Percentiles rank a stretch among this genome's conserved stretches.
Evolutionary conservation across 1,140 invertebrate genomes (phyloP).

Genomic region (Drosophila repleta): DNA sequence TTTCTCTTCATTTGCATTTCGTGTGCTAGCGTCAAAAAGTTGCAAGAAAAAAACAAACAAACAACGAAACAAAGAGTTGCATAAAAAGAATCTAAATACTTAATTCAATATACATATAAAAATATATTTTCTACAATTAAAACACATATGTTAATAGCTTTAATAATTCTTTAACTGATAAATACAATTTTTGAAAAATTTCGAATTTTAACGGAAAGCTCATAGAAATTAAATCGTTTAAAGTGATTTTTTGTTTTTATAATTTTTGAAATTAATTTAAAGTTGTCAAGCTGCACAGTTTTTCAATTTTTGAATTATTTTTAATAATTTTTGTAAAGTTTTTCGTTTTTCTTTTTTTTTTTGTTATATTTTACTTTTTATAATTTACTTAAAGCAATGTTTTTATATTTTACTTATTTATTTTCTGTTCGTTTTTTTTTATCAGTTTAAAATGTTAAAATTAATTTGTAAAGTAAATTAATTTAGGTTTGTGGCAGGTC

Average conservation of each 20-base stretch:
- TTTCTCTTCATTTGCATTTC: slow-evolving; percentile 11
- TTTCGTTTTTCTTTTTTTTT: slow-evolving; percentile 28
- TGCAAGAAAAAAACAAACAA: slow-evolving; percentile 57
- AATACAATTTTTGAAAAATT: slow-evolving; percentile 57
- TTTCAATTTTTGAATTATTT: slow-evolving; percentile 67
- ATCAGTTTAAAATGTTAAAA: slow-evolving; percentile 67
- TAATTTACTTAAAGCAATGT: slow-evolving; percentile 76
- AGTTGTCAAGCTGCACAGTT: slow-evolving; percentile 58
- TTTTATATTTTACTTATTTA: slow-evolving; percentile 43
- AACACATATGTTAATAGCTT: slow-evolving; percentile 38
- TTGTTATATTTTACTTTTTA: slow-evolving; percentile 14
- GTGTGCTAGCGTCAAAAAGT: slow-evolving; percentile 65
- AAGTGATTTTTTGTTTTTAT: slow-evolving; percentile 23
- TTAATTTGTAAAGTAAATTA: slow-evolving; percentile 61
- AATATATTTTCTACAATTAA: slow-evolving; percentile 26
- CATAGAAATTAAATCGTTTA: slow-evolving; percentile 25
- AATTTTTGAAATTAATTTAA: slow-evolving; percentile 78
- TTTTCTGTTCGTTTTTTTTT: slow-evolving; percentile 39
- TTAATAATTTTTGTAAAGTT: slow-evolving; percentile 74
- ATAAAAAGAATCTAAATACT: slow-evolving; percentile 42
- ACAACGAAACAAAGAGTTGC: slow-evolving; percentile 37
- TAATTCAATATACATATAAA: slow-evolving; percentile 34
- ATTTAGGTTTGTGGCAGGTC: slow-evolving; percentile 69
- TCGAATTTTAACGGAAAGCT: slow-evolving; percentile 73
- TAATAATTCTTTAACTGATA: slow-evolving; percentile 25